phyloP scores from a whole-genome alignment of 1,140 invertebrate genomes.

The Saccostrea glomerata region DNA sequence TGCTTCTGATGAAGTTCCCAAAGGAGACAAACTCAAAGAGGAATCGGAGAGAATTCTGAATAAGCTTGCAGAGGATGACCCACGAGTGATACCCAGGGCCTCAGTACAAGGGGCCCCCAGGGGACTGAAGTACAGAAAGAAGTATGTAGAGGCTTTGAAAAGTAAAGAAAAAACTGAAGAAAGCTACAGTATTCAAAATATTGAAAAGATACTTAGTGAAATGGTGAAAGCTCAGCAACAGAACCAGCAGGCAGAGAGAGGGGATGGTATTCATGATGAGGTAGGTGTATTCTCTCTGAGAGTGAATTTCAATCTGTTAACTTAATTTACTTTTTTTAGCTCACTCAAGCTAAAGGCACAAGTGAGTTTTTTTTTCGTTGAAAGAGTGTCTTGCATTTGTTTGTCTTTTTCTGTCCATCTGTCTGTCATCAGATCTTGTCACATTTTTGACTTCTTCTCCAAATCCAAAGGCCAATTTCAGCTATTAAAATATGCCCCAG shows the following conservation, averaged over 20 bases:
- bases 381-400: too few relatives aligned
- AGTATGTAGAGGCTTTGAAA: neutral
- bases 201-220: conserved; percentile 8
- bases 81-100: neutral
- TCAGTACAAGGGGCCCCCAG: neutral
- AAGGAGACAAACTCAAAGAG: neutral
- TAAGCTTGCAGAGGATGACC: conserved; percentile 16
- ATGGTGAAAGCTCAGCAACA: neutral
- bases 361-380: too few relatives aligned
- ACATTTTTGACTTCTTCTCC: too few relatives aligned
- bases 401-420: too few relatives aligned
- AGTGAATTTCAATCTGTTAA: neutral
- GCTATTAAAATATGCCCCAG: too few relatives aligned
- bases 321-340: too few relatives aligned
- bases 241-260: neutral
- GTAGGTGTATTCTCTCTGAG: neutral
- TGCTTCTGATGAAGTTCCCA: neutral
- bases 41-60: conserved; percentile 19
- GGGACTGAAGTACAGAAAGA: conserved; percentile 15
- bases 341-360: too few relatives aligned
- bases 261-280: neutral
- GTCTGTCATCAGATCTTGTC: too few relatives aligned
- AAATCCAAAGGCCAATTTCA: too few relatives aligned
- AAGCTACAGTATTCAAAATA: neutral
- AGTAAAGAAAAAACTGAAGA: neutral